A percentile compares a stretch with the other conserved stretches of the same genome.
These are phyloP conservation scores for Paraplagusia blochii DNA, from an alignment of 2,113 vertebrate species.

Conservation along the genomic window DNA sequence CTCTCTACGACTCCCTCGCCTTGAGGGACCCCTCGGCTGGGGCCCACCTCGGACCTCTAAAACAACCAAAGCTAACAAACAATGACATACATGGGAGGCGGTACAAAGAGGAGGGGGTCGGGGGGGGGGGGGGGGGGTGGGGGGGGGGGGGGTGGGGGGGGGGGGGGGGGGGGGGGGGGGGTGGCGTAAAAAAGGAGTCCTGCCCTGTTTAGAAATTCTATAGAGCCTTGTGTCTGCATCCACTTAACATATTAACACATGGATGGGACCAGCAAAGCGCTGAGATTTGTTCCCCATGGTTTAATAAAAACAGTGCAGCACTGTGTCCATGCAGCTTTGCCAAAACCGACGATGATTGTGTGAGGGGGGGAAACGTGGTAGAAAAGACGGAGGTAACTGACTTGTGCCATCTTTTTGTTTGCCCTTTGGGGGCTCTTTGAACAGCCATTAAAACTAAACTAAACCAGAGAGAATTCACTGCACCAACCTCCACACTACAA, in stretches of 20 bases:
- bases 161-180: too few relatives aligned
- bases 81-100: conserved; percentile 16
- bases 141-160: too few relatives aligned
- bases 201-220: conserved; percentile 19
- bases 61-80: conserved; percentile 29
- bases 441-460: too few relatives aligned
- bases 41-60: conserved; percentile 27
- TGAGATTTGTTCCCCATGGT: background rate
- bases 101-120: background rate
- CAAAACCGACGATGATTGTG: too few relatives aligned
- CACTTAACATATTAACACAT: background rate
- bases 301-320: background rate
- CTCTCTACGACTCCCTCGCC: conserved; percentile 23
- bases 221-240: background rate
- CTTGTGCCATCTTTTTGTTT: too few relatives aligned
- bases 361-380: too few relatives aligned
- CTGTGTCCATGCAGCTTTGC: too few relatives aligned
- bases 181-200: conserved; percentile 8
- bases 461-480: too few relatives aligned
- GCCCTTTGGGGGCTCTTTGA: too few relatives aligned
- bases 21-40: conserved; percentile 34
- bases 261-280: background rate
- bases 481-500: too few relatives aligned
- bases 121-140: too few relatives aligned
- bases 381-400: too few relatives aligned